Conservation (phyloP, 1,140 invertebrate species). For the Drosophila elegans region DNA sequence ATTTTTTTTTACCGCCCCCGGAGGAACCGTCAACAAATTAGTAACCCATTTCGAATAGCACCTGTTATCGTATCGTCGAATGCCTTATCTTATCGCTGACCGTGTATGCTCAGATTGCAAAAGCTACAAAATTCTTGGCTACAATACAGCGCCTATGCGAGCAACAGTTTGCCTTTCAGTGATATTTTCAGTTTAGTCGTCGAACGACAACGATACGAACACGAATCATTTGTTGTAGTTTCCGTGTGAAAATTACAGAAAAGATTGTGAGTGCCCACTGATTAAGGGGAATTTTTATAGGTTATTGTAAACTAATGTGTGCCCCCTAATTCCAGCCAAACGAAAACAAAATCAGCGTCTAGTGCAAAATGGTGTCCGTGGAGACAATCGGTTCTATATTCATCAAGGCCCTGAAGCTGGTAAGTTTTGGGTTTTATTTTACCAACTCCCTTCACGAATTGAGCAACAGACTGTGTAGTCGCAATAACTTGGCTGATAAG, state of each 20-base stretch:
- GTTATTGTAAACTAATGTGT: conserved; percentile 3
- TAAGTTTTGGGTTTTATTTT: conserved; percentile 85
- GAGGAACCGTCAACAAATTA: conserved; percentile 21
- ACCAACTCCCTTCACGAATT: not conserved
- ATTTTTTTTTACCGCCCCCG: not conserved
- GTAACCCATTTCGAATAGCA: conserved; percentile 67
- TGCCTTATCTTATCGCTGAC: conserved; percentile 64
- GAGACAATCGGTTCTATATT: conserved; percentile 91
- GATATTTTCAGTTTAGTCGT: conserved; percentile 60
- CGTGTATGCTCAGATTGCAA: conserved; percentile 65
- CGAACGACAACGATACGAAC: conserved; percentile 70
- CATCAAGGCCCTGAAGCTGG: conserved; percentile 92
- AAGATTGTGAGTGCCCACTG: conserved; percentile 42
- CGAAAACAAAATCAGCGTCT: conserved; percentile 29
- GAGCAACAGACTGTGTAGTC: conserved; percentile 47
- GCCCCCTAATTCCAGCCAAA: conserved; percentile 17
- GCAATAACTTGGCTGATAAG: conserved; percentile 53
- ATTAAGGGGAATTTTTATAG: not conserved
- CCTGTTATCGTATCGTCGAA: conserved; percentile 56
- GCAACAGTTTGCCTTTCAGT: conserved; percentile 46
- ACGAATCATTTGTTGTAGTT: conserved; percentile 51
- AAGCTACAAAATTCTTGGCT: conserved; percentile 72
- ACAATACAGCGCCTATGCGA: conserved; percentile 11
- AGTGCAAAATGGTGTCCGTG: conserved; percentile 89
- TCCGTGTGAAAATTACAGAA: conserved; percentile 47